Conservation (phyloP, 2,797 vertebrate genomes). For the Coreius guichenoti region DNA sequence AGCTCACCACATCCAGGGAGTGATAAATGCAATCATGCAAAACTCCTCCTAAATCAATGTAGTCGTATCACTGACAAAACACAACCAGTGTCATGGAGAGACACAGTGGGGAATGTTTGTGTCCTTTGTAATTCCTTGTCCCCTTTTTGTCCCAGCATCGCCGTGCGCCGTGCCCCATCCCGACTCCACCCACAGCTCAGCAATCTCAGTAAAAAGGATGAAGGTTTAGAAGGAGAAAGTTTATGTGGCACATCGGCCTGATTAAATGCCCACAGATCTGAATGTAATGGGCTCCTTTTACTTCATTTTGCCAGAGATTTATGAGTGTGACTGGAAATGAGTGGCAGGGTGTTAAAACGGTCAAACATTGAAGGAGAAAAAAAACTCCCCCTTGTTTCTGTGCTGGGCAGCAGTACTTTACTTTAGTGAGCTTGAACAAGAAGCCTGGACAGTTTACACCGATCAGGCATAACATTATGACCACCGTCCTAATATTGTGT, state of each 20-base stretch:
- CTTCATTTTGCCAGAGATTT: slow-evolving; percentile 74
- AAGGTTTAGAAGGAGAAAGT: slow-evolving; percentile 78
- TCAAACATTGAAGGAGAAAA: slow-evolving; percentile 75
- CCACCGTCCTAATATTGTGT: no score
- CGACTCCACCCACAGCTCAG: slow-evolving; percentile 12
- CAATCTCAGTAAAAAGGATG: slow-evolving; percentile 67
- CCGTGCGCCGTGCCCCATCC: background rate
- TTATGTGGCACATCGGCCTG: slow-evolving; percentile 75
- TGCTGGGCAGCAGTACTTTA: slow-evolving; percentile 29
- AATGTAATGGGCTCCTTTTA: slow-evolving; percentile 79
- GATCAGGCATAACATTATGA: no score
- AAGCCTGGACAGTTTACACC: background rate
- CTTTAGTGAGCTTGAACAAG: slow-evolving; percentile 30
- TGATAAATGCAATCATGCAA: slow-evolving; percentile 41
- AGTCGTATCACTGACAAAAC: slow-evolving; percentile 37
- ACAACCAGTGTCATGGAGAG: slow-evolving; percentile 23
- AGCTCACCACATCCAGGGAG: slow-evolving; percentile 24
- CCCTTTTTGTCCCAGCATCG: slow-evolving; percentile 21
- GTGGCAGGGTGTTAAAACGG: slow-evolving; percentile 76
- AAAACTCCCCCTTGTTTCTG: slow-evolving; percentile 50
- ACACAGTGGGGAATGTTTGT: slow-evolving; percentile 22
- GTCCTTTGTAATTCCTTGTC: slow-evolving; percentile 26
- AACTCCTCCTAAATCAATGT: slow-evolving; percentile 39
- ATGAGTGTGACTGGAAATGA: slow-evolving; percentile 72
- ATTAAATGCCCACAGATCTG: slow-evolving; percentile 77